Evolutionary conservation across 1,140 invertebrate species (phyloP).

Genomic region (Heliothis virescens): DNA sequence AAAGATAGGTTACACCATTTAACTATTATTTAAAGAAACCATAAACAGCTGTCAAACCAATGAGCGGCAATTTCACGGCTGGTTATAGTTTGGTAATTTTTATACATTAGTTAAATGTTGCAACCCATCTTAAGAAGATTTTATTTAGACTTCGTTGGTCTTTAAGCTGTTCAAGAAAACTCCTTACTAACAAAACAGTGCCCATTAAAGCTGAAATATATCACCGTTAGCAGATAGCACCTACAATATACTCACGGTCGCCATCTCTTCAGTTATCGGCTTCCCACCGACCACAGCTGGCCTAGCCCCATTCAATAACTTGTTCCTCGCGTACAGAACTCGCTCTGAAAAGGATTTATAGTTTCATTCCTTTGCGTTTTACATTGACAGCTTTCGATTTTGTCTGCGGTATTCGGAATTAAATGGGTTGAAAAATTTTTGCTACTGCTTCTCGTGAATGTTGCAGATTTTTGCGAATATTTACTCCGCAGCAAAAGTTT

Average conservation of each 20-base stretch:
- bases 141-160: too few relatives aligned
- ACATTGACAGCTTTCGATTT: slow-evolving; percentile 28
- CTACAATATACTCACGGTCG: slow-evolving; percentile 86
- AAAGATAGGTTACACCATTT: too few relatives aligned
- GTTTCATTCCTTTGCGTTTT: slow-evolving; percentile 38
- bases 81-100: too few relatives aligned
- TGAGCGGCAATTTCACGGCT: too few relatives aligned
- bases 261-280: slow-evolving; percentile 89
- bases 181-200: background rate
- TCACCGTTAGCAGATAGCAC: background rate
- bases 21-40: too few relatives aligned
- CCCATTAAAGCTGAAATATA: background rate
- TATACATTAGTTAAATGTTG: too few relatives aligned
- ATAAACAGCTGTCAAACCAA: too few relatives aligned
- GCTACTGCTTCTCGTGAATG: background rate
- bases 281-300: slow-evolving; percentile 86
- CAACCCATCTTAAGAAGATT: too few relatives aligned
- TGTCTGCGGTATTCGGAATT: slow-evolving; percentile 20
- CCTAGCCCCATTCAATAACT: slow-evolving; percentile 69
- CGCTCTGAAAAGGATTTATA: slow-evolving; percentile 73
- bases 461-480: background rate
- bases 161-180: background rate
- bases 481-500: background rate
- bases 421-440: slow-evolving; percentile 6
- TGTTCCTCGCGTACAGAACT: slow-evolving; percentile 80